A percentile compares a stretch with the other conserved stretches of the same genome.
Evolutionary conservation across 2,888 invertebrate genomes (phyloP).

Genomic region (Synergus japonicus): DNA sequence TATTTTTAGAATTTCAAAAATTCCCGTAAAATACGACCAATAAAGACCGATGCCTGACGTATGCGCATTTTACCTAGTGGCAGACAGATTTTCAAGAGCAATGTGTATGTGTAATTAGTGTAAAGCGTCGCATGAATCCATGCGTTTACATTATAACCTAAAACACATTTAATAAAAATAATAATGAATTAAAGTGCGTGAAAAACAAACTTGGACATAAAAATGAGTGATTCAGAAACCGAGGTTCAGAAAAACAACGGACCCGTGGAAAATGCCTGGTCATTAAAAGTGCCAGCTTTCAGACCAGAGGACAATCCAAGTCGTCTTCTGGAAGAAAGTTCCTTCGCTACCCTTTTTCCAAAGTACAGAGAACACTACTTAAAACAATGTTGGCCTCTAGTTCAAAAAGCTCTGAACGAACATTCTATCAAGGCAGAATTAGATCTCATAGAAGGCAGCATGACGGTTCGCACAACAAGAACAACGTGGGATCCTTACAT

Average conservation of each 20-base stretch:
- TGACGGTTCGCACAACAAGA: constrained; percentile 95
- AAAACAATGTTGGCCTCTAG: constrained; percentile 95
- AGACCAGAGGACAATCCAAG: constrained; percentile 92
- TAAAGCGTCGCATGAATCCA: too few species aligned
- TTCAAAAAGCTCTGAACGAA: constrained; percentile 90
- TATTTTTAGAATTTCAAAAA: too few species aligned
- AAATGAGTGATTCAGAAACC: constrained; percentile 74
- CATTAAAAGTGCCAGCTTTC: constrained; percentile 91
- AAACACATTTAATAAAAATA: too few species aligned
- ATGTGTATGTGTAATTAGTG: too few species aligned
- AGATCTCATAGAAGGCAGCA: constrained; percentile 95
- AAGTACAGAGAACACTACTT: constrained; percentile 98
- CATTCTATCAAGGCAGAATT: constrained; percentile 91
- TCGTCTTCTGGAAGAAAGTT: constrained; percentile 94
- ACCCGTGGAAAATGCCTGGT: constrained; percentile 89
- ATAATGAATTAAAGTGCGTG: neutral
- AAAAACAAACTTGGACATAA: constrained; percentile 35
- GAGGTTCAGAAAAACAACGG: constrained; percentile 73
- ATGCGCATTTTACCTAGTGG: too few species aligned
- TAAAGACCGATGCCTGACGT: too few species aligned
- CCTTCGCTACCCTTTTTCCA: constrained; percentile 97
- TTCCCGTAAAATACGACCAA: too few species aligned
- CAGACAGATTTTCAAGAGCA: too few species aligned
- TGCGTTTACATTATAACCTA: too few species aligned
- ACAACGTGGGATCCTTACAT: constrained; percentile 99